A percentile compares a stretch with the other conserved stretches of the same genome.
Conservation (phyloP, 1,140 invertebrate genomes). For the Centruroides sculpturatus region DNA sequence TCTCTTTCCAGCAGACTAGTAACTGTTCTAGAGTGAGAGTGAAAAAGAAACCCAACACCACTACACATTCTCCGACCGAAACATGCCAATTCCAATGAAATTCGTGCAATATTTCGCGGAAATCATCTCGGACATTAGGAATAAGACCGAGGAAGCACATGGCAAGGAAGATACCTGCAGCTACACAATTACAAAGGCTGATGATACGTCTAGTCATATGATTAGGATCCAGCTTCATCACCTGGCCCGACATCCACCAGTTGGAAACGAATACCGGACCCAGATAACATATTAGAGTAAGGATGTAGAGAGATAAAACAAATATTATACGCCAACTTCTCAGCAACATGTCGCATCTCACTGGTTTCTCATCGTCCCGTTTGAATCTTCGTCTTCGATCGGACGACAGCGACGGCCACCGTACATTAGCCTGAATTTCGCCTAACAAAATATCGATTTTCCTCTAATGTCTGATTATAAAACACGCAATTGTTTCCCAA, state of each 20-base stretch:
- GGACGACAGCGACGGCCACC: no score
- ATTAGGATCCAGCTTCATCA: not conserved
- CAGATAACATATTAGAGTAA: conserved; percentile 7
- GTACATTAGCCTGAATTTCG: no score
- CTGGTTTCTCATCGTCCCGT: no score
- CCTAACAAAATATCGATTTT: no score
- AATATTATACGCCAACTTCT: not conserved
- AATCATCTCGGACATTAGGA: conserved; percentile 25
- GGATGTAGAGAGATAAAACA: conserved; percentile 7
- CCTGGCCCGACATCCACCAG: conserved; percentile 8
- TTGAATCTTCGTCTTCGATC: no score
- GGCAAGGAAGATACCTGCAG: conserved; percentile 30
- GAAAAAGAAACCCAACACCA: conserved; percentile 25
- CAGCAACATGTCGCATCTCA: conserved; percentile 1
- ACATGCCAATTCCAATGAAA: conserved; percentile 8
- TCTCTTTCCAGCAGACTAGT: conserved; percentile 11
- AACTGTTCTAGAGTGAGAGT: conserved; percentile 21
- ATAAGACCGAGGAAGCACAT: conserved; percentile 30
- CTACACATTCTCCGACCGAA: conserved; percentile 21
- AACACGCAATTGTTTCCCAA: no score
- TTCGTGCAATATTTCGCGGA: conserved; percentile 16
- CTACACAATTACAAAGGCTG: conserved; percentile 26
- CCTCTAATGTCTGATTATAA: no score
- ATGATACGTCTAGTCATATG: conserved; percentile 14
- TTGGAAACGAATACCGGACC: conserved; percentile 6